Evolutionary conservation across 1,140 invertebrate species (phyloP).

Genomic region (Anastrepha ludens): DNA sequence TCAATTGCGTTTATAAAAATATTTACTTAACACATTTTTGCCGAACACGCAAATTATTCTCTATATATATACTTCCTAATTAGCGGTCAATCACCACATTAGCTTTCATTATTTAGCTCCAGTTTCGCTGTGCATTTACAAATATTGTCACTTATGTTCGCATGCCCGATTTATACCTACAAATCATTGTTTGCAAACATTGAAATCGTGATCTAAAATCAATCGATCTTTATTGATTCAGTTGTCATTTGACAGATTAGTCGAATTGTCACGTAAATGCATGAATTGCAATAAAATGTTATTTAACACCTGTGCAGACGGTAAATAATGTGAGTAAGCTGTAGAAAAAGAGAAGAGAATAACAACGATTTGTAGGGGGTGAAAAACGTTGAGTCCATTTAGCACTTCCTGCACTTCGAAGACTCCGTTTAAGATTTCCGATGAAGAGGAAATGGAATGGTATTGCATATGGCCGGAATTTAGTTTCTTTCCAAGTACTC

Average conservation of each 20-base stretch:
- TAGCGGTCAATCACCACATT: not conserved
- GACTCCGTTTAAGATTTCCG: too few species aligned
- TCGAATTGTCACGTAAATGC: not conserved
- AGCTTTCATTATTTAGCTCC: not conserved
- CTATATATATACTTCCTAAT: not conserved
- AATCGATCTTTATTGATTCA: not conserved
- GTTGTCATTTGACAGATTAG: conserved; percentile 1
- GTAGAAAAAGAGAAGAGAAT: too few species aligned
- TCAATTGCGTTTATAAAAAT: not conserved
- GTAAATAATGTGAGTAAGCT: too few species aligned
- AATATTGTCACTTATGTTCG: not conserved
- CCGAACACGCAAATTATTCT: not conserved
- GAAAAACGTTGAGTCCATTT: too few species aligned
- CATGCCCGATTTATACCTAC: not conserved
- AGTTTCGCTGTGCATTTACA: not conserved
- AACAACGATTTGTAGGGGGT: too few species aligned
- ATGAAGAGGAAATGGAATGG: too few species aligned
- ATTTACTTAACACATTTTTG: conserved; percentile 5
- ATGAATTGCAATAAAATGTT: too few species aligned
- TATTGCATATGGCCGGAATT: too few species aligned
- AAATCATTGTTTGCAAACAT: conserved; percentile 23
- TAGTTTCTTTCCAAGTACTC: too few species aligned
- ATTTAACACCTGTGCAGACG: too few species aligned
- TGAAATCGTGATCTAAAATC: not conserved
- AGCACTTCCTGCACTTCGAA: too few species aligned